Evolutionary conservation across 2,113 vertebrate genomes (phyloP), one percentile per base, ranked within the genome.

Genomic region (Centropus bengalensis): DNA sequence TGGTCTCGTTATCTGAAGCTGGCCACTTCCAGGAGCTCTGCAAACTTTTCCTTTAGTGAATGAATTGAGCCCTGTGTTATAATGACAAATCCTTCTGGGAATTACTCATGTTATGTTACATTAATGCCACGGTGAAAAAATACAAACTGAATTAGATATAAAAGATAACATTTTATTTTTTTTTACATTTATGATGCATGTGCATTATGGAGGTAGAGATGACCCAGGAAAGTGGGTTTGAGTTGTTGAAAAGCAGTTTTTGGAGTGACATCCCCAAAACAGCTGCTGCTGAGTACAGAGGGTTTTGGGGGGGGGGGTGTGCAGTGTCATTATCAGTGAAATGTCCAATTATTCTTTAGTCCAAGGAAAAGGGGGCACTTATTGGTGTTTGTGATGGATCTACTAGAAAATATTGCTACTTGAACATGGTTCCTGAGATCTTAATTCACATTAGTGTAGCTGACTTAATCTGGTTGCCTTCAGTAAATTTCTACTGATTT

Each of bases 1-100:
- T 94, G 89, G 76, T 89, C 70, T 94, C 0, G 1, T 93, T 94
- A 93, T 95, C 95, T 93, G 93, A 94, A 91, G 82, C 76, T 92
- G 82, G 69, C 79, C 87, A 66, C 89, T 97, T 96, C 82, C 92
- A 96, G 89, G 78, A 94, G 66, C 76, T 97, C 82, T 96, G 66
- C 62, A 91, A 84, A 89, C 64, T 82, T 91, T 95, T 84, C 33
- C 45, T 91, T 79, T 59, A 86, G 86, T 89, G 88, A 94, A 87
- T 94, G 44, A 95, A 83, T 89, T 85, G 77, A 97, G 32, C 45
- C n/a, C 49, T 96, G 56, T 93, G 52, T 89, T 84, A 22, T 33
- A 94, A 86, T 82, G 92, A 78, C 87, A 91, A 78, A 88, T 85
- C 91, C 66, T 90, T 56, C 69, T 68, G 76, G 88, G 89, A 87